Conservation (phyloP, 2,888 invertebrate species). For the Xestobium rufovillosum region DNA sequence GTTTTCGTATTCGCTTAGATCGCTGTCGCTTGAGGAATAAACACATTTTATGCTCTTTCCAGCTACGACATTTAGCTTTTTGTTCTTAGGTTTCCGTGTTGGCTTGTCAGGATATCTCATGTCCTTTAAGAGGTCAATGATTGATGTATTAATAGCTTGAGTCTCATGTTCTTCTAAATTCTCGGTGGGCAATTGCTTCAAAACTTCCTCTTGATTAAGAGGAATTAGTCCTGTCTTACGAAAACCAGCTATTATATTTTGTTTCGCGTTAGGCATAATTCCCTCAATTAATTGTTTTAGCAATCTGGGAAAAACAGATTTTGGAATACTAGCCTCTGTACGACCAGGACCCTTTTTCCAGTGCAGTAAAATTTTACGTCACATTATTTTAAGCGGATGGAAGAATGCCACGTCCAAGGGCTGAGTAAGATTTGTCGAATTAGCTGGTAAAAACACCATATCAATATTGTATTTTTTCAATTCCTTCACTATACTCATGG, state of each 20-base stretch:
- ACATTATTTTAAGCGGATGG: not conserved
- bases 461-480: not conserved
- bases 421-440: not conserved
- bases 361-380: not conserved
- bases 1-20: too few species aligned
- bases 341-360: not conserved
- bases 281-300: not conserved
- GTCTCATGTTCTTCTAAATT: not conserved
- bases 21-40: not conserved
- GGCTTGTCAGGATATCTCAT: not conserved
- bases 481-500: not conserved
- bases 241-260: not conserved
- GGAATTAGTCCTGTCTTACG: not conserved
- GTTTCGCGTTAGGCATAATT: not conserved
- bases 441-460: slow-evolving; percentile 1
- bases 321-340: not conserved
- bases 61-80: not conserved
- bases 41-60: not conserved
- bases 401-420: slow-evolving; percentile 1
- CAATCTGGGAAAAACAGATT: not conserved
- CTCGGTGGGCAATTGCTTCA: not conserved
- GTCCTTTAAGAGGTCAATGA: not conserved
- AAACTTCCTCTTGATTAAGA: not conserved
- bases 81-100: not conserved
- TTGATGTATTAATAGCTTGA: not conserved